Percentiles rank a stretch among this genome's conserved stretches.
Conservation (phyloP, 2,888 invertebrate species). For the Luperina nickerlii region DNA sequence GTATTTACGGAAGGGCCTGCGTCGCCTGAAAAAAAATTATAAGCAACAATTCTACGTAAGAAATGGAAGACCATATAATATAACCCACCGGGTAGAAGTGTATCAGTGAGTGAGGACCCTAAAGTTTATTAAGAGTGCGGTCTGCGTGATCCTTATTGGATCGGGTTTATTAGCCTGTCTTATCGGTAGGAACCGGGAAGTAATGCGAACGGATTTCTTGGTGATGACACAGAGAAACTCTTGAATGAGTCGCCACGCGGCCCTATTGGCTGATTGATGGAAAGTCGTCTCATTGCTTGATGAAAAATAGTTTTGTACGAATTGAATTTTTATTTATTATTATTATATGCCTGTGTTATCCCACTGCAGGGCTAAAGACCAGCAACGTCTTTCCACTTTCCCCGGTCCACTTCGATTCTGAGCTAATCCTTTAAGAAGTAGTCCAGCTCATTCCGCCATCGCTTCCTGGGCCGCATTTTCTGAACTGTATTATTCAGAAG, state of each 20-base stretch:
- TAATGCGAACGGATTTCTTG: background rate
- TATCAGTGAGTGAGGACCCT: constrained; percentile 30
- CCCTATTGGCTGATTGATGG: background rate
- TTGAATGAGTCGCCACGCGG: background rate
- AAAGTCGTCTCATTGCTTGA: background rate
- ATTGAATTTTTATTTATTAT: background rate
- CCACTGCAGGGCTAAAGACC: no score
- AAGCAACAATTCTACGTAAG: constrained; percentile 27
- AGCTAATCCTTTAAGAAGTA: no score
- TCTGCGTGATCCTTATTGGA: constrained; percentile 46
- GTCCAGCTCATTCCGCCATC: no score
- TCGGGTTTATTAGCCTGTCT: constrained; percentile 39
- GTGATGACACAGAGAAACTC: constrained; percentile 9
- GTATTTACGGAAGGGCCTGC: no score
- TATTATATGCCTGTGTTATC: no score
- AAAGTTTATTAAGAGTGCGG: constrained; percentile 45
- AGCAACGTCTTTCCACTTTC: no score
- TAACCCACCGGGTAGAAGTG: constrained; percentile 17
- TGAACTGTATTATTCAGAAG: background rate
- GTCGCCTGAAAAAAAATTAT: background rate
- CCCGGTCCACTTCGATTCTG: no score
- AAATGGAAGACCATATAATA: constrained; percentile 9
- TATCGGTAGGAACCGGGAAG: constrained; percentile 22
- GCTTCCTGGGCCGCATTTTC: no score
- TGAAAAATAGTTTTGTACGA: background rate